phyloP scores from a whole-genome alignment of 2,113 vertebrate genomes.

The Pterophyllum scalare region DNA sequence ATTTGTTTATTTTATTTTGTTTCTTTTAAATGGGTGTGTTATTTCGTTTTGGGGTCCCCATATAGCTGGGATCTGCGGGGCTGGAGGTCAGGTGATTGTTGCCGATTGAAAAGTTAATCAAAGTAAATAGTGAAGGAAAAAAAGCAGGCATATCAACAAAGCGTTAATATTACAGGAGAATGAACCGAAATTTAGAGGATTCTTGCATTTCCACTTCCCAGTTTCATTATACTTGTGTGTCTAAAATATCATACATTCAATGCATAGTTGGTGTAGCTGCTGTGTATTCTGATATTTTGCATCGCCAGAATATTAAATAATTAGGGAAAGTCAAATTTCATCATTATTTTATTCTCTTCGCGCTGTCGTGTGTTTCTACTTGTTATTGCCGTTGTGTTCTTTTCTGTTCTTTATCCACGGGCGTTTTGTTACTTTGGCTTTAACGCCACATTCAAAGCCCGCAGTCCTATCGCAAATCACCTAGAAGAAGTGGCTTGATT shows the following conservation, averaged over 20 bases:
- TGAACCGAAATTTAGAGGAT: constrained; percentile 33
- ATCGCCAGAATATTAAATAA: constrained; percentile 3
- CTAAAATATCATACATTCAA: constrained; percentile 81
- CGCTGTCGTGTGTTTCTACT: constrained; percentile 22
- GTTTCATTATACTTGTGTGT: constrained; percentile 55
- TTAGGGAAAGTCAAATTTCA: constrained; percentile 41
- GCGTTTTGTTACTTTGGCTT: not conserved
- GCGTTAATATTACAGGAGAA: constrained; percentile 38
- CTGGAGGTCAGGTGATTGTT: not conserved
- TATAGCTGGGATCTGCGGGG: constrained; percentile 11
- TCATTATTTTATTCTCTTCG: not conserved
- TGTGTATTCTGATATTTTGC: constrained; percentile 54
- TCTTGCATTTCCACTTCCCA: constrained; percentile 35
- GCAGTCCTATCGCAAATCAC: constrained; percentile 31
- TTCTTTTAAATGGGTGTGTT: constrained; percentile 24
- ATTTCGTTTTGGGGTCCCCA: constrained; percentile 42
- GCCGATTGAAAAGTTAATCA: constrained; percentile 32
- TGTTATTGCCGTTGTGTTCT: constrained; percentile 56
- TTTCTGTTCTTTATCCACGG: not conserved
- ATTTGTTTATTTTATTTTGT: constrained; percentile 20
- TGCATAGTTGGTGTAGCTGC: constrained; percentile 84
- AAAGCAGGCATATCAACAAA: constrained; percentile 24
- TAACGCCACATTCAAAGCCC: constrained; percentile 36
- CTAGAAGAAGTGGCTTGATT: constrained; percentile 20
- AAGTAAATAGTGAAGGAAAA: constrained; percentile 16